These are phyloP conservation scores for Clarias fuscus DNA, from an alignment of 2,797 vertebrate species.

Conservation along the genomic window DNA sequence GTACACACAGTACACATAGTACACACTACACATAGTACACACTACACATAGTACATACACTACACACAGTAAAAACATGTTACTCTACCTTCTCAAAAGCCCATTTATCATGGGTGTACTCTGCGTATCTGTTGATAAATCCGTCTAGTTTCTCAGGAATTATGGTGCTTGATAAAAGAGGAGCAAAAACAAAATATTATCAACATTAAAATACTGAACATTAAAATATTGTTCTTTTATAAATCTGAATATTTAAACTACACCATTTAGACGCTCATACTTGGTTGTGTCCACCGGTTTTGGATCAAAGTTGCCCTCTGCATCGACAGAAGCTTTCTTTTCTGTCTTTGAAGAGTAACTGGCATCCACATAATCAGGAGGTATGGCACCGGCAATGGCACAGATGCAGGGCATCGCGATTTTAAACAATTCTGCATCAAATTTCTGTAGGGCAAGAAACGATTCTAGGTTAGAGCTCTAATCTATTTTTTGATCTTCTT, in stretches of 20 bases:
- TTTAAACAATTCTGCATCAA: conserved; percentile 90
- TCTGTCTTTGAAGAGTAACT: conserved; percentile 94
- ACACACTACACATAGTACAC: neutral
- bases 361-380: conserved; percentile 92
- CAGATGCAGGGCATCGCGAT: conserved; percentile 93
- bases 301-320: conserved; percentile 96
- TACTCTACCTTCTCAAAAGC: conserved; percentile 87
- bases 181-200: neutral
- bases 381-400: conserved; percentile 90
- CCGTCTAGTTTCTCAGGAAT: conserved; percentile 90
- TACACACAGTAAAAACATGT: neutral
- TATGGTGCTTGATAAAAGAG: conserved; percentile 78
- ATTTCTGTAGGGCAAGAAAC: conserved; percentile 76
- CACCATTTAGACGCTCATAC: conserved; percentile 61
- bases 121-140: conserved; percentile 92
- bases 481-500: neutral
- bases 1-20: neutral
- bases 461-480: neutral
- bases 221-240: neutral
- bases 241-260: neutral
- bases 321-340: conserved; percentile 93
- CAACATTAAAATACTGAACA: neutral
- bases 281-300: conserved; percentile 93
- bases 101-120: conserved; percentile 93
- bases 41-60: neutral